Evolutionary conservation across 2,113 vertebrate species (phyloP).

Genomic region (Mirounga angustirostris): DNA sequence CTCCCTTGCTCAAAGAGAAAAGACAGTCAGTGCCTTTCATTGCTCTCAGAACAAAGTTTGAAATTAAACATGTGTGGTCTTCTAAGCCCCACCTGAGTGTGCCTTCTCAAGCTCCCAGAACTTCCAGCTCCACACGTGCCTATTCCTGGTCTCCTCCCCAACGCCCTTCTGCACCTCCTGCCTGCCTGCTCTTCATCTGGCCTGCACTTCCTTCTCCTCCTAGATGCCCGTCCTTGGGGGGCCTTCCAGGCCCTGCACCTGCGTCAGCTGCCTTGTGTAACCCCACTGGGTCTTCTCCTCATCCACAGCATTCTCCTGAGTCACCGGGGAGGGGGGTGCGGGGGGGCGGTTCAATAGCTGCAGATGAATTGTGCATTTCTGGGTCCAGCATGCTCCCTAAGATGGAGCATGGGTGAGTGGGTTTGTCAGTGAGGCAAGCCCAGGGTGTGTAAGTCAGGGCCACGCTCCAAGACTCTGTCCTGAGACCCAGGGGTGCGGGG

Average conservation of each 20-base stretch:
- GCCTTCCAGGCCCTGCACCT: too few species aligned
- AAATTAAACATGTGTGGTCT: neutral
- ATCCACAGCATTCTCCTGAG: neutral
- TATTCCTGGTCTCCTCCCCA: fast-evolving
- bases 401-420: neutral
- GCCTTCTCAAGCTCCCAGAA: neutral
- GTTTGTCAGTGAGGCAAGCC: neutral
- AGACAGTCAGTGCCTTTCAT: neutral
- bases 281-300: too few species aligned
- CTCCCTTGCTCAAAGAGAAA: neutral
- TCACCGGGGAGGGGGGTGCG: too few species aligned
- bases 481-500: neutral
- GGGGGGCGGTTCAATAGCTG: neutral
- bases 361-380: neutral
- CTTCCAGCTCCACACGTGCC: neutral
- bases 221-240: too few species aligned
- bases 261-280: neutral
- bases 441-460: neutral
- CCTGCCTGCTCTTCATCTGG: neutral
- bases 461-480: neutral
- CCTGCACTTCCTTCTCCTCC: neutral
- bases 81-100: too few species aligned
- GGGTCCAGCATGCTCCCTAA: neutral
- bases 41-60: neutral
- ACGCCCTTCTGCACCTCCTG: too few species aligned